Percentiles rank a stretch among this genome's conserved stretches.
These are phyloP conservation scores for Nomada fabriciana DNA, from an alignment of 2,888 invertebrate genomes.

Conservation along the genomic window DNA sequence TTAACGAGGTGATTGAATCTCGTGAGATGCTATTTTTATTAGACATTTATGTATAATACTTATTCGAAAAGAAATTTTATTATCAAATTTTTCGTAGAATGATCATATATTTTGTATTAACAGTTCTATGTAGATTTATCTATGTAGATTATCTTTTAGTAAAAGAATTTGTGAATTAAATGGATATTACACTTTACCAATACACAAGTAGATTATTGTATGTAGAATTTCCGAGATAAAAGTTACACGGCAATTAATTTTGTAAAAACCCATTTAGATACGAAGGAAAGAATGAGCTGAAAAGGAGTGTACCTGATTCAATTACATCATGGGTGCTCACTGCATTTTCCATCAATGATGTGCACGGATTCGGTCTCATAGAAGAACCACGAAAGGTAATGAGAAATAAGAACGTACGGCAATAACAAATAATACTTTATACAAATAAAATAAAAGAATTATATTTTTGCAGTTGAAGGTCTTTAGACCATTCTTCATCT, in stretches of 20 bases:
- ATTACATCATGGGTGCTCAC: constrained; percentile 94
- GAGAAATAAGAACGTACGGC: constrained; percentile 84
- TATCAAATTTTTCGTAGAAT: background rate
- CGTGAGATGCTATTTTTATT: background rate
- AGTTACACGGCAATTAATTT: constrained; percentile 10
- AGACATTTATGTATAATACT: background rate
- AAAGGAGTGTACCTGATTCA: constrained; percentile 91
- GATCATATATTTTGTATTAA: background rate
- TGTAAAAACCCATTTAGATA: constrained; percentile 77
- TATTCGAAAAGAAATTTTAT: background rate
- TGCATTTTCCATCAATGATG: constrained; percentile 92
- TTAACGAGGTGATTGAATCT: constrained; percentile 19
- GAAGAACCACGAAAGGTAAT: constrained; percentile 87
- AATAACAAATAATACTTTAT: background rate
- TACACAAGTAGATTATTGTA: background rate
- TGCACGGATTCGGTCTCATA: constrained; percentile 91
- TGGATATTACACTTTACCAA: background rate
- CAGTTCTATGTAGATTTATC: no score
- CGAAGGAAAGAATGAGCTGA: constrained; percentile 87
- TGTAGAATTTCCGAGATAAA: background rate
- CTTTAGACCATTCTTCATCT: constrained; percentile 93
- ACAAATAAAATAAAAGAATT: background rate
- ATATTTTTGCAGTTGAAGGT: constrained; percentile 87
- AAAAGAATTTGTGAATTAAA: background rate
- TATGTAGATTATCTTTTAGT: background rate